Base-by-base conservation (phyloP, 2,888 invertebrate species). In the Carpatolechia fugitivella region DNA sequence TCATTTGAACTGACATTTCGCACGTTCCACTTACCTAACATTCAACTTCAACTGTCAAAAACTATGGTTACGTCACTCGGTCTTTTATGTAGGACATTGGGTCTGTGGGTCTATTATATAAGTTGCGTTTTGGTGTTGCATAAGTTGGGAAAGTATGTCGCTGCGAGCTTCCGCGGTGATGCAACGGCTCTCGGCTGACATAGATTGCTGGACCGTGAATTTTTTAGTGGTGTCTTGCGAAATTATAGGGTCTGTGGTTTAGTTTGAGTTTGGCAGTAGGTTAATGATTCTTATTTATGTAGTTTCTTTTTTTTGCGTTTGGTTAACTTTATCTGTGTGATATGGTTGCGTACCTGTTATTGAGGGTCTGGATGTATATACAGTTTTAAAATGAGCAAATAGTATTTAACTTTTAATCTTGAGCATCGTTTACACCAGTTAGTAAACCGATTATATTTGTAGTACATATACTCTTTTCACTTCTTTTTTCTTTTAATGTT, bases 111-210 rank as follows among this genome's bases (percentile, higher is more conserved):
- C 80, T 72, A 66, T 89, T 89, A 75, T 76, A 79, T 74, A 89
- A 89, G 20, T 35, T 31, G 44, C 50, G 69, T 76, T 76, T 82
- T 70, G 78, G 79, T 20, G 68, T 87, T 87, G 70, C 76, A 78
- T 80, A 86, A 85, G 65, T 69, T 68, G 80, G 80, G 89, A 89
- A 89, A 89, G 89, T 86, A 80, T 85, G 86, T 72, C 88, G 80
- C 59, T 13, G 6, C 66, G 61, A 67, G 80, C 83, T 89, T 88
- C 89, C 89, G 87, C 68, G 69, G 64, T 85, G 69, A 82, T 74
- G 85, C 70, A 87, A 87, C 60, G 57, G 59, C 61, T 78, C 80
- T 80, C 72, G 74, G 62, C 62, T 62, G 60, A 77, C 83, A 84
- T 68, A 74, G 76, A 76, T 76, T 67, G 60, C 52, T 66, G 64